These are phyloP conservation scores for Synergus japonicus DNA, from an alignment of 2,888 invertebrate species.

Conservation along the genomic window DNA sequence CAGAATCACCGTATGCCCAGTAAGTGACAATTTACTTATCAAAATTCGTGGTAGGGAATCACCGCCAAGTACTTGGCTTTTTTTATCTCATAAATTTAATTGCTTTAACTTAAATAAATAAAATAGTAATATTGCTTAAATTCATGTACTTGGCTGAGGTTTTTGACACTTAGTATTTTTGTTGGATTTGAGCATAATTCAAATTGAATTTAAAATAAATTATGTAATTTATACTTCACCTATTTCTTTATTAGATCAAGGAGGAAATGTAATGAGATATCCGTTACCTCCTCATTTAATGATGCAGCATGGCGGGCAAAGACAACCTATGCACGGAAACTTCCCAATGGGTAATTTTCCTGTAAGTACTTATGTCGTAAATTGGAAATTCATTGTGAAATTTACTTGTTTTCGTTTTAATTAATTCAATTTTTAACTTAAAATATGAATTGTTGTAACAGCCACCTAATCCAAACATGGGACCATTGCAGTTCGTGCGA, in stretches of 20 bases:
- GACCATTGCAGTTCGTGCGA: slow-evolving; percentile 74
- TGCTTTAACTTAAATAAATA: no score
- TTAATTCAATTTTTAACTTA: slow-evolving; percentile 13
- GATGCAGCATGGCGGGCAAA: slow-evolving; percentile 68
- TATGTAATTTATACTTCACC: not conserved
- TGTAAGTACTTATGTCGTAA: slow-evolving; percentile 60
- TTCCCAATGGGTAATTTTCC: slow-evolving; percentile 68
- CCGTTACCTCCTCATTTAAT: slow-evolving; percentile 71
- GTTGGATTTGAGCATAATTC: not conserved
- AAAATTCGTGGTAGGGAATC: not conserved
- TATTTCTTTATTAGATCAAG: slow-evolving; percentile 57
- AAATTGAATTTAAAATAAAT: no score
- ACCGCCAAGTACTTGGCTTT: no score
- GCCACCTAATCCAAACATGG: slow-evolving; percentile 70
- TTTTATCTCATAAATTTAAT: no score
- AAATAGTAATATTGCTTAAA: no score
- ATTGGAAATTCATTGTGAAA: slow-evolving; percentile 16
- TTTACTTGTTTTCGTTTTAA: not conserved
- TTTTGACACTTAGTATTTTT: slow-evolving; percentile 9
- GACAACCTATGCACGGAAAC: slow-evolving; percentile 69
- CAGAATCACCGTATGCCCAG: slow-evolving; percentile 69
- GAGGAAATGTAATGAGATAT: slow-evolving; percentile 70
- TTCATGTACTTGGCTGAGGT: no score
- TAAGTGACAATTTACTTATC: slow-evolving; percentile 50
- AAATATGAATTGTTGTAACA: slow-evolving; percentile 69